Evolutionary conservation across 2,797 vertebrate species (phyloP), one percentile per base, ranked within the genome.

Genomic region (Microhierax caerulescens): DNA sequence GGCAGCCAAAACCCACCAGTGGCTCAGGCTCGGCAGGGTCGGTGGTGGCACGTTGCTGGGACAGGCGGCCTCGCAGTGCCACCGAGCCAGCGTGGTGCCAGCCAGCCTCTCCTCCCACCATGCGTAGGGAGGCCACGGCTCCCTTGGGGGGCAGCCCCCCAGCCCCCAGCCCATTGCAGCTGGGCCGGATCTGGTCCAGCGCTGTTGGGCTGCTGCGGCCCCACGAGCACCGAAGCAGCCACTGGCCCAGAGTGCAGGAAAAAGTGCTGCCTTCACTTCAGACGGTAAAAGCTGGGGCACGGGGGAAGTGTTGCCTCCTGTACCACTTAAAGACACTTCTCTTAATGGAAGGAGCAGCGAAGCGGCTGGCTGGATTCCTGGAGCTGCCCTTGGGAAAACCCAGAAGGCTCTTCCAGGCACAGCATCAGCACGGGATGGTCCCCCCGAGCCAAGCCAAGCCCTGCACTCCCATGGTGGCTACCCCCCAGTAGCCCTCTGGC

Each of bases 41-140:
- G 12, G 30, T 7, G 13, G 53, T 2, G 8, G n/a, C 11, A 8
- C 41, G 9, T 60, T 5, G 2, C 50, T 4, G 2, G 56, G 47
- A 63, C 20, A 15, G 61, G 41, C 8, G 15, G 5, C 3, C 14
- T 39, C 1, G 8, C 30, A 11, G 51, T 20, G 65, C 41, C 11
- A 4, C 57, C 14, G 2, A 85, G 57, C 22, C 28, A 48, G 36
- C 34, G 17, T 3, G 0, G 4, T 41, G 63, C 18, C 0, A 0
- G 4, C 21, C 6, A 1, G 17, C 8, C 41, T 80, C 65, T n/a
- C 7, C 51, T 51, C 23, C 45, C 0, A 0, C 51, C 3, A 1
- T 0, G 5, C 4, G 2, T 0, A 0, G 36, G 28, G 23, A 21
- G 13, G 10, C 11, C 11, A 20, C 0, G 0, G 25, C 9, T 63